phyloP scores from a whole-genome alignment of 2,113 vertebrate genomes.

The Thamnaconus septentrionalis region DNA sequence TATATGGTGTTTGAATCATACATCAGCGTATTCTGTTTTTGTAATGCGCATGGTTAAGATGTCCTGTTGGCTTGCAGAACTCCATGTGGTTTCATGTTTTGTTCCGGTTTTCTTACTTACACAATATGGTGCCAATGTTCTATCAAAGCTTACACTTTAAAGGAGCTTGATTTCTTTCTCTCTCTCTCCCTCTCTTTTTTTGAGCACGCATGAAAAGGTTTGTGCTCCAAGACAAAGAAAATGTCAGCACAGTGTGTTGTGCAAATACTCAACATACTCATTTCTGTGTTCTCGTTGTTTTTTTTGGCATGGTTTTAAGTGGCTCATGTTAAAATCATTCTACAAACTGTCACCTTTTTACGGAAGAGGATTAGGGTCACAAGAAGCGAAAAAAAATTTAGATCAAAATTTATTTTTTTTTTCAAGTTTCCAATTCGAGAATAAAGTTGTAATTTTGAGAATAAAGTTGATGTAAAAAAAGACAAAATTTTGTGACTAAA shows the following conservation, averaged over 20 bases:
- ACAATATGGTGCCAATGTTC: conserved; percentile 34
- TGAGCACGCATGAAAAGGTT: conserved; percentile 5
- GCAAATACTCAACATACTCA: no score
- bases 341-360: no score
- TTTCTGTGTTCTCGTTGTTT: conserved; percentile 32
- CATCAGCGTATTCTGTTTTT: conserved; percentile 41
- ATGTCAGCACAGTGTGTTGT: conserved; percentile 16
- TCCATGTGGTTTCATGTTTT: conserved; percentile 6
- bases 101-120: no score
- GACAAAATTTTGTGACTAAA: no score
- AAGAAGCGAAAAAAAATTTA: no score
- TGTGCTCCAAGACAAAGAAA: conserved; percentile 14
- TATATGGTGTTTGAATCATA: conserved; percentile 51
- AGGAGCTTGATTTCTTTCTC: no score
- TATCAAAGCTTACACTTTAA: conserved; percentile 3
- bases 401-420: conserved; percentile 14
- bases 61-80: conserved; percentile 25
- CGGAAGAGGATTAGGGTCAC: no score
- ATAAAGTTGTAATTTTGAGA: no score
- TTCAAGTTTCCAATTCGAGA: no score
- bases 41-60: conserved; percentile 45
- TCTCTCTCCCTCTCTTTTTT: not conserved
- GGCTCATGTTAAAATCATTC: conserved; percentile 12
- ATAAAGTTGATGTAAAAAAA: no score
- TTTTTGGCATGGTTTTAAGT: conserved; percentile 10